Base-by-base conservation (phyloP, 2,888 invertebrate species). In the Tachina lurida region DNA sequence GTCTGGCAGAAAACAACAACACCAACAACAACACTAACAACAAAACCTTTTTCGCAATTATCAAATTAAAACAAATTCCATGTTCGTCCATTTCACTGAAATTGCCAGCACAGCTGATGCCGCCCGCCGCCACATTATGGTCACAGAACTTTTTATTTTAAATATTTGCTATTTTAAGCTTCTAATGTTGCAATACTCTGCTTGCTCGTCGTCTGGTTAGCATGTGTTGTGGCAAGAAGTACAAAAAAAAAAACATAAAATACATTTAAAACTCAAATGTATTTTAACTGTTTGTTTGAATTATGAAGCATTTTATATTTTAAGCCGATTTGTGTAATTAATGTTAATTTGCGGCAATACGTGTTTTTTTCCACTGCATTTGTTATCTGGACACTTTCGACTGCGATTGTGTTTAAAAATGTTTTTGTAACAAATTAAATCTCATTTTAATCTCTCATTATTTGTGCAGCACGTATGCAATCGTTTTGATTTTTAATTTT, bases 251-350 rank as follows among this genome's bases (percentile, higher is more conserved):
- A 19, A 17, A 54, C 19, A 56, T 45, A 19, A 15, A 67, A 43
- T 58, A 47, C 19, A 60, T 67, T 60, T n/a, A 15, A 62, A 71
- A 22, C 31, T 22, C 17, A 73, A 63, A 58, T 67, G 65, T 49
- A 31, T 31, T n/a, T 31, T 31, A 71, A 56, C 54, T 77, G 82
- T 74, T 82, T n/a, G n/a, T 52, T 19, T 41, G 52, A 19, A 62
- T 58, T 78, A 67, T 88, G 17, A 60, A 41, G 22, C 62, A 76
- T 70, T 84, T 60, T 73, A 43, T 63, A 79, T 83, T 86, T 90
- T 90, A 91, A 91, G 90, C 91, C 90, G 91, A 90, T 91, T 91
- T 90, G 88, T 88, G 88, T 89, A 90, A 91, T 91, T 91, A 91
- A 80, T 76, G 89, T 89, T 89, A 80, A 84, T 79, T 71, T 87